These are phyloP conservation scores for Porites evermanni DNA, from an alignment of 92 coral and sea anemone species.

Conservation along the genomic window DNA sequence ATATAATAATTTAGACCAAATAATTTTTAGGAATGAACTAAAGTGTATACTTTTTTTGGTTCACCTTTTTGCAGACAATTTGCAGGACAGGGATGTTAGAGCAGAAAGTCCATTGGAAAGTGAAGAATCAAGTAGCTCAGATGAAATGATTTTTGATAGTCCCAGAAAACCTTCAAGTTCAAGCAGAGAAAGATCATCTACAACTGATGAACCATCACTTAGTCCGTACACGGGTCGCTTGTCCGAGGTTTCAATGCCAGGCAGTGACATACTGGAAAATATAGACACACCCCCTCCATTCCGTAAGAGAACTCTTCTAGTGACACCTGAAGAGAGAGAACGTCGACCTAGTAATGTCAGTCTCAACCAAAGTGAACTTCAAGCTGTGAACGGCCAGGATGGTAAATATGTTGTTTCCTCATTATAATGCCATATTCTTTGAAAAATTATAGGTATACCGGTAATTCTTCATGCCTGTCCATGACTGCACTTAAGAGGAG, in stretches of 20 bases:
- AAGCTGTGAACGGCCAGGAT: no score
- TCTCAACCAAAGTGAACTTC: background rate
- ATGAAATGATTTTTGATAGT: slow-evolving; percentile 81
- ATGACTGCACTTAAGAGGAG: no score
- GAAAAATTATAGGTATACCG: no score
- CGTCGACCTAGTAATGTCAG: background rate
- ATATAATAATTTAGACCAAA: no score
- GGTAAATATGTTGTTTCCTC: no score
- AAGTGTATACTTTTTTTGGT: background rate
- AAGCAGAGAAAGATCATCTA: slow-evolving; percentile 5
- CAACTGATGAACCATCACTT: slow-evolving; percentile 13
- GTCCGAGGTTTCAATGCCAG: slow-evolving; percentile 37
- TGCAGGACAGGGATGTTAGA: slow-evolving; percentile 44
- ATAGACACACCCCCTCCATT: slow-evolving; percentile 64
- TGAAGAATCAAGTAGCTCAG: slow-evolving; percentile 77
- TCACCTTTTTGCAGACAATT: slow-evolving; percentile 1
- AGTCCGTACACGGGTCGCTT: background rate
- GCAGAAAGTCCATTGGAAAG: slow-evolving; percentile 71
- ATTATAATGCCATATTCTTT: no score
- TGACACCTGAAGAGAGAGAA: slow-evolving; percentile 38
- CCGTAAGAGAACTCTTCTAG: slow-evolving; percentile 48
- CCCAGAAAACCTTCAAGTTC: slow-evolving; percentile 27
- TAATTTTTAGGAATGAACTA: no score
- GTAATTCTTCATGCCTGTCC: no score
- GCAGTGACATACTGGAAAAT: slow-evolving; percentile 43